Evolutionary conservation across 2,888 invertebrate species (phyloP), one percentile per base, ranked within the genome.

Genomic region (Formica aserva): DNA sequence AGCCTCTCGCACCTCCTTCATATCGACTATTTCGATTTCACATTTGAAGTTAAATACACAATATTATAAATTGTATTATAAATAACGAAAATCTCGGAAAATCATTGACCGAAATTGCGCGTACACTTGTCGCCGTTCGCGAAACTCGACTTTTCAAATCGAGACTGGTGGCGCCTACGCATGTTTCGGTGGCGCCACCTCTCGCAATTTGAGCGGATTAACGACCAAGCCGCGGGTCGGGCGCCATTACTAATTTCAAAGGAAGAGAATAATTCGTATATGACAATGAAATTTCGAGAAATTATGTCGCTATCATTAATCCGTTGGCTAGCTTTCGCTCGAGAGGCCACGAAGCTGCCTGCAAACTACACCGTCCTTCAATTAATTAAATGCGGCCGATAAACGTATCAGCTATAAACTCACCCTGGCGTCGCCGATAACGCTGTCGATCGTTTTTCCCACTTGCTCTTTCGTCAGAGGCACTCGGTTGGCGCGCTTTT

Each of bases 361-460:
- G 4, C 63, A 45, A 38, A n/a, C 18, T 29, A 15, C 11, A 22
- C 22, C 57, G 87, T 85, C 91, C 87, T 93, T 94, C 92, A 93
- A 93, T 94, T 93, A 93, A 92, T 90, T 92, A 92, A 93, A 92
- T 86, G 91, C 86, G 86, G 87, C 86, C 91, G 92, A 93, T 93
- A 93, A 93, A 92, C 90, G 91, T 92, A 92, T 91, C 90, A 88
- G 89, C 90, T 87, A 92, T 55, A 93, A 94, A 94, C 87, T 92
- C 90, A 69, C 85, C 67, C 87, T 90, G 88, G 90, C 87, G 86
- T 87, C 88, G 86, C 89, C 90, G 92, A 93, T 92, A 92, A 93
- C 91, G 83, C 9, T 18, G 57, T 11, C 35, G 2, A 13, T 35
- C 1, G n/a, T n/a, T 13, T 9, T 8, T 35, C n/a, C 84, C 76